phyloP scores from a whole-genome alignment of 2,888 invertebrate species.

The Apeira syringaria region DNA sequence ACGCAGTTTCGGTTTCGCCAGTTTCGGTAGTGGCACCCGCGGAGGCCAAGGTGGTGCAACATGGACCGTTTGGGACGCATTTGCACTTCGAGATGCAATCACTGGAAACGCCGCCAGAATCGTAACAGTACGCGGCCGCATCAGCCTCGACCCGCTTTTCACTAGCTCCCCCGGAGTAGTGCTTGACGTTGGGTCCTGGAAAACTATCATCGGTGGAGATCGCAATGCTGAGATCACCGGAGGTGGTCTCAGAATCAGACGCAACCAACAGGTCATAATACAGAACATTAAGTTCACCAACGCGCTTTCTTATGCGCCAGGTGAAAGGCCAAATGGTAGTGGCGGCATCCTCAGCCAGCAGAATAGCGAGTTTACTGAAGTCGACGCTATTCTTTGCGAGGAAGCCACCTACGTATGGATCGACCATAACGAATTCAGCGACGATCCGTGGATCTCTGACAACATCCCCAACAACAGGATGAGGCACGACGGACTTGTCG shows the following conservation, averaged over 20 bases:
- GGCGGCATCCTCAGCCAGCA: conserved; percentile 12
- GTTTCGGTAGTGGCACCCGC: not conserved
- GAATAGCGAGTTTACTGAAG: conserved; percentile 18
- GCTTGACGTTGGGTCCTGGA: not conserved
- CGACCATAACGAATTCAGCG: conserved; percentile 27
- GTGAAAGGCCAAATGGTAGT: conserved; percentile 20
- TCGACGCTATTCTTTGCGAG: conserved; percentile 17
- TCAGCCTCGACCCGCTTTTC: not conserved
- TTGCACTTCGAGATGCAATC: not conserved
- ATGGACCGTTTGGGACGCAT: not conserved
- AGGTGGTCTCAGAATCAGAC: conserved; percentile 21
- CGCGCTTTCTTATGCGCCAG: conserved; percentile 22
- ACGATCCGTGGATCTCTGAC: conserved; percentile 24
- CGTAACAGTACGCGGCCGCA: not conserved
- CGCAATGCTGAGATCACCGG: conserved; percentile 19
- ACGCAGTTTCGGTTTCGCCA: not conserved
- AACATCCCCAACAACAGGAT: conserved; percentile 10
- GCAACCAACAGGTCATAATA: conserved; percentile 21
- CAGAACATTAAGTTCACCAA: conserved; percentile 25
- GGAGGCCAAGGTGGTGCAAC: not conserved
- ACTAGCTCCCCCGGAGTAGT: not conserved
- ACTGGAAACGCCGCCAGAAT: not conserved
- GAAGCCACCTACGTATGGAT: conserved; percentile 19
- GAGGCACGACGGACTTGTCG: conserved; percentile 27
- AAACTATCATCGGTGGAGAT: not conserved